phyloP scores from a whole-genome alignment of 2,797 vertebrate genomes.

The Crocodylus rhombifer region DNA sequence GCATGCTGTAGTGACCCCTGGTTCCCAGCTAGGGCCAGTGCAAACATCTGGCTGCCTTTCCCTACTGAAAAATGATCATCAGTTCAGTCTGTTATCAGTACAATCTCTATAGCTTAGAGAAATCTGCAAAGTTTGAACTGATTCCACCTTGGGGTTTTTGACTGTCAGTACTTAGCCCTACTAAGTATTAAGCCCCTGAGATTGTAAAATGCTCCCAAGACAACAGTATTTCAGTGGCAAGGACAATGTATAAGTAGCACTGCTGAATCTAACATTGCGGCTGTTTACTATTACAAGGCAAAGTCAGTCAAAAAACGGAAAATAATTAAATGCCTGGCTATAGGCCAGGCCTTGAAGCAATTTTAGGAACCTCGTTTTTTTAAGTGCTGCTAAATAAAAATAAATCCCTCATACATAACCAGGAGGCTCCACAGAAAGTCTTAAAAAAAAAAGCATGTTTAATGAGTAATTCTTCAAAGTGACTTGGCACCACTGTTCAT shows the following conservation, averaged over 20 bases:
- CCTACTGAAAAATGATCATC: too few relatives aligned
- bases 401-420: not conserved
- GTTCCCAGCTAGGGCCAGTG: too few relatives aligned
- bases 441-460: not conserved
- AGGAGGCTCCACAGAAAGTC: not conserved
- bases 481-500: not conserved
- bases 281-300: conserved; percentile 42
- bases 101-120: too few relatives aligned
- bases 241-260: not conserved
- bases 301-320: conserved; percentile 50
- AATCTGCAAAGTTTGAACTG: too few relatives aligned
- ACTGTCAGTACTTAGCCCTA: too few relatives aligned
- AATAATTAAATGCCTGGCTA: conserved; percentile 59
- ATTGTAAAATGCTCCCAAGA: not conserved
- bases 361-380: conserved; percentile 27
- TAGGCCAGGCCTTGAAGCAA: conserved; percentile 18
- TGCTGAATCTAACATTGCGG: not conserved
- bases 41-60: too few relatives aligned
- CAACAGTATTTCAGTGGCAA: conserved; percentile 8
- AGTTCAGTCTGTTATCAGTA: too few relatives aligned
- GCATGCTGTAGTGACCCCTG: too few relatives aligned
- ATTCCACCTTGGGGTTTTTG: too few relatives aligned
- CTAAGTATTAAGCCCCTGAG: not conserved
- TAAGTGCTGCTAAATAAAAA: not conserved
- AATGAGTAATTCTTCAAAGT: not conserved